These are phyloP conservation scores for Drosophila kikkawai DNA, from an alignment of 1,140 invertebrate species.

Conservation along the genomic window DNA sequence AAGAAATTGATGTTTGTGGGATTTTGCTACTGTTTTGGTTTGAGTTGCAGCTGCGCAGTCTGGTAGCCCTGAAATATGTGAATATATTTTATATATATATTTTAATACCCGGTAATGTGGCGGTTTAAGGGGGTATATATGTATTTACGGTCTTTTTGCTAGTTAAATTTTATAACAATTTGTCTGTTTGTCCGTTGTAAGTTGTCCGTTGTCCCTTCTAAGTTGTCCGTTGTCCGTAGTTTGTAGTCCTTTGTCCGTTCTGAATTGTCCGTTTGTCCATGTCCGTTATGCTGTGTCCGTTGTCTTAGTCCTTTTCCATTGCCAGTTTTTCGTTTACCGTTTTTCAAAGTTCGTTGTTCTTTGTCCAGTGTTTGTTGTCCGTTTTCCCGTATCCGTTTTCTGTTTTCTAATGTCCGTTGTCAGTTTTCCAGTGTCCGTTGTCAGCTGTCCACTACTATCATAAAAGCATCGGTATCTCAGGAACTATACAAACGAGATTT, in stretches of 20 bases:
- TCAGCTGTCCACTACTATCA: too few relatives aligned
- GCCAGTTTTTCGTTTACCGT: too few relatives aligned
- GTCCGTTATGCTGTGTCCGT: neutral
- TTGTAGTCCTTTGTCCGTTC: neutral
- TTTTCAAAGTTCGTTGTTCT: too few relatives aligned
- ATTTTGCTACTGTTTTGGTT: conserved; percentile 42
- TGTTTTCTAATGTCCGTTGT: too few relatives aligned
- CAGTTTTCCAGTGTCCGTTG: too few relatives aligned
- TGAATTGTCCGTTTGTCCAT: neutral
- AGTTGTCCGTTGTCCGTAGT: neutral
- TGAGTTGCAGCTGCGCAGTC: conserved; percentile 60
- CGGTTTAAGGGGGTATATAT: too few relatives aligned
- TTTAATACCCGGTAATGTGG: neutral
- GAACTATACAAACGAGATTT: too few relatives aligned
- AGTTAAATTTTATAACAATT: neutral
- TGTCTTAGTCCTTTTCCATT: neutral
- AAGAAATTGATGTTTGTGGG: conserved; percentile 43
- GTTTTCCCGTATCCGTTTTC: neutral
- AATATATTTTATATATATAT: neutral
- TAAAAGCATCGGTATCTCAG: too few relatives aligned
- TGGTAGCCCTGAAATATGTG: conserved; percentile 6
- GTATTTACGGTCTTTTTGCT: neutral
- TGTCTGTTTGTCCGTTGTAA: neutral
- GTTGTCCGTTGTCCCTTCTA: neutral
- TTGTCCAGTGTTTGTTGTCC: too few relatives aligned